Conservation (phyloP, 2,797 vertebrate species). For the Sus cebifrons region DNA sequence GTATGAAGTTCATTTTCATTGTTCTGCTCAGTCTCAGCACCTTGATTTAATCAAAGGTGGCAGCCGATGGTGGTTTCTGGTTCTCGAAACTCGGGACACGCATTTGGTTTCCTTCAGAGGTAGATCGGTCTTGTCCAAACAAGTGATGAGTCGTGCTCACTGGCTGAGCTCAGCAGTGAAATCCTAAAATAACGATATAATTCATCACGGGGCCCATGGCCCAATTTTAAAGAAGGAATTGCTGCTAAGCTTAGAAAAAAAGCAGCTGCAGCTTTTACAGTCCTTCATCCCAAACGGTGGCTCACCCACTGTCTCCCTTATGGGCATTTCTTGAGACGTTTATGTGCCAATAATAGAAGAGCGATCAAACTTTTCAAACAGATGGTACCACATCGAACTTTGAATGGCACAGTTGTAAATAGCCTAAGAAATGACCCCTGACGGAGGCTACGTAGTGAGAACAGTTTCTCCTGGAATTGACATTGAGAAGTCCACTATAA, state of each 20-base stretch:
- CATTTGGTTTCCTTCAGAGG: conserved; percentile 78
- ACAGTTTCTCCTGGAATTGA: background rate
- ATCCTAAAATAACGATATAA: conserved; percentile 61
- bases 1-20: fast-evolving
- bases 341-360: background rate
- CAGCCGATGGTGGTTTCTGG: conserved; percentile 53
- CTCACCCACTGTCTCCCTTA: background rate
- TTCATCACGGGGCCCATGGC: background rate
- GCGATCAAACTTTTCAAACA: background rate
- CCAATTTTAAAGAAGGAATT: background rate
- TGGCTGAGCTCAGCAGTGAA: conserved; percentile 64
- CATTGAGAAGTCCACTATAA: background rate
- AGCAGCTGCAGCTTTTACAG: background rate
- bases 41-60: background rate
- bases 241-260: background rate
- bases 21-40: background rate
- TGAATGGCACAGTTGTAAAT: background rate
- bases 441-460: no score
- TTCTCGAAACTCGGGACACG: conserved; percentile 77
- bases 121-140: conserved; percentile 73
- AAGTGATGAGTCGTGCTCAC: conserved; percentile 60
- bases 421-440: background rate
- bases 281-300: background rate
- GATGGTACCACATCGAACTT: background rate
- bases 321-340: background rate